Percentiles rank a stretch among this genome's conserved stretches.
Evolutionary conservation across 2,797 vertebrate species (phyloP).

Genomic region (Smutsia temminckii): DNA sequence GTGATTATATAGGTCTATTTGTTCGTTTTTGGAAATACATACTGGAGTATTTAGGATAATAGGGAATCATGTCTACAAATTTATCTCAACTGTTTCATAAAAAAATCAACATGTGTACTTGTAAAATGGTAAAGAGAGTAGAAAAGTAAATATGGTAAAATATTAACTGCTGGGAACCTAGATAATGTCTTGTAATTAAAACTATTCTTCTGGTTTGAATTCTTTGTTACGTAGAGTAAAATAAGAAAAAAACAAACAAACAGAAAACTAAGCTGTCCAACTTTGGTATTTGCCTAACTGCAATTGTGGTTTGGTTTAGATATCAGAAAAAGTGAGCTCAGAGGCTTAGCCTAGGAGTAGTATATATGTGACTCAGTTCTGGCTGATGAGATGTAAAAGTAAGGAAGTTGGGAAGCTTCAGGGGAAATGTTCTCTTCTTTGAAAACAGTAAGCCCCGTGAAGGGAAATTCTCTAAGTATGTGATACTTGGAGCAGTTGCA

Average conservation of each 20-base stretch:
- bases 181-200: neutral
- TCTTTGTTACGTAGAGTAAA: neutral
- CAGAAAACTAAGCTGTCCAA: neutral
- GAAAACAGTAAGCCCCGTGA: neutral
- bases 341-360: neutral
- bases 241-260: neutral
- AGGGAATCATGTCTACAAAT: neutral
- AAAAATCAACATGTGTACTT: neutral
- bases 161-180: neutral
- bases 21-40: neutral
- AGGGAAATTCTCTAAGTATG: neutral
- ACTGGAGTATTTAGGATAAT: neutral
- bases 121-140: neutral
- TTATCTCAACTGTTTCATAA: neutral
- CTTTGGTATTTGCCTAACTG: neutral
- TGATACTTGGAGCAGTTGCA: neutral
- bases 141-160: neutral
- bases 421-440: neutral
- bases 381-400: neutral
- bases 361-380: neutral
- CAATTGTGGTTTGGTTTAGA: neutral
- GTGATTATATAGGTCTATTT: neutral
- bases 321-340: neutral
- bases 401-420: neutral
- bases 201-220: neutral